phyloP scores from a whole-genome alignment of 1,140 invertebrate genomes.

The Apis mellifera region DNA sequence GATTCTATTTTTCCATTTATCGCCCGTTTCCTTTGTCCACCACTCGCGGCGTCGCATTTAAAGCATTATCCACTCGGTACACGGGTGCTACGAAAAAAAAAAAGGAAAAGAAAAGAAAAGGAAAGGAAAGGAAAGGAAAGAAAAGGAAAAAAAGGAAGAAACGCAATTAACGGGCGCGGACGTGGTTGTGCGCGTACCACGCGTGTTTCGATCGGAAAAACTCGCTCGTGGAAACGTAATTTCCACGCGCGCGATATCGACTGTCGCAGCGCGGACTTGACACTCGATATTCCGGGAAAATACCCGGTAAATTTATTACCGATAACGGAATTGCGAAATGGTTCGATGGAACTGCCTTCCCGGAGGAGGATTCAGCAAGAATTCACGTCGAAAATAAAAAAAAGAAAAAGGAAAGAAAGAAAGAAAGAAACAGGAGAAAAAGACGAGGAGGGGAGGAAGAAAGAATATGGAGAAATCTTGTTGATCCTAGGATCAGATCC shows the following conservation, averaged over 20 bases:
- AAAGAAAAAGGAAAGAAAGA: too few species aligned
- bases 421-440: too few species aligned
- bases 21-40: background rate
- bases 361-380: background rate
- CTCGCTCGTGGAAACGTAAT: background rate
- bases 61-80: constrained; percentile 12
- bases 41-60: background rate
- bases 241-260: constrained; percentile 14
- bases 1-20: constrained; percentile 24
- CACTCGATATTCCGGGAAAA: constrained; percentile 29
- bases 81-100: background rate
- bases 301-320: constrained; percentile 13
- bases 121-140: background rate
- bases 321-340: constrained; percentile 20
- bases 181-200: background rate
- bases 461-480: background rate
- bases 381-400: background rate
- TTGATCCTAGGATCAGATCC: background rate
- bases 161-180: background rate
- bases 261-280: constrained; percentile 20
- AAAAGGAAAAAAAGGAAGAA: background rate
- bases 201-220: constrained; percentile 12
- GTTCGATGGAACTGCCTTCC: constrained; percentile 2
- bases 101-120: background rate
- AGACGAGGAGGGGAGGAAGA: background rate